Percentiles rank a stretch among this genome's conserved stretches.
These are phyloP conservation scores for Cyanoramphus novaezelandiae DNA, from an alignment of 2,113 vertebrate genomes.

Conservation along the genomic window DNA sequence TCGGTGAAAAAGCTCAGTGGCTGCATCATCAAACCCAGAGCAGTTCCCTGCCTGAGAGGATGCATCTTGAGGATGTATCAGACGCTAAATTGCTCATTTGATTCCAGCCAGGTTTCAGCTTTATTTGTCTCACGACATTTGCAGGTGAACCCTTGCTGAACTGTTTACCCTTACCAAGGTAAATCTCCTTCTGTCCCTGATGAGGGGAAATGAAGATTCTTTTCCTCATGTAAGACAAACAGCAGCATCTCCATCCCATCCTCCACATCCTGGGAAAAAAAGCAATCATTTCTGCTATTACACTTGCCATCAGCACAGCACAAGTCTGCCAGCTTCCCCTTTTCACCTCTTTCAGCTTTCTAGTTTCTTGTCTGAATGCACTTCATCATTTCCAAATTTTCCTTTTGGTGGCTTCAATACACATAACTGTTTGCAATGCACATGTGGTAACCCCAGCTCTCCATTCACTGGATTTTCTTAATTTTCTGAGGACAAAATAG, in stretches of 20 bases:
- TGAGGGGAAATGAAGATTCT: neutral
- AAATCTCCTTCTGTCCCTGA: neutral
- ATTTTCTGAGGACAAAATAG: slow-evolving; percentile 66
- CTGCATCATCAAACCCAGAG: neutral
- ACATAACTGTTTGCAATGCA: slow-evolving; percentile 59
- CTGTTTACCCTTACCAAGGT: neutral
- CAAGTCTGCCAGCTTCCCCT: neutral
- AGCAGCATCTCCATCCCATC: neutral
- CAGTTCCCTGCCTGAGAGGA: neutral
- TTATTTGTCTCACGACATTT: neutral
- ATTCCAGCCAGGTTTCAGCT: neutral
- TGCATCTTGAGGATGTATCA: neutral
- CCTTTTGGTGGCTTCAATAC: slow-evolving; percentile 48
- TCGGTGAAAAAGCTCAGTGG: neutral
- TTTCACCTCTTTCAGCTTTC: slow-evolving; percentile 60
- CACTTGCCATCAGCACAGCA: slow-evolving; percentile 7
- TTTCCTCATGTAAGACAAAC: neutral
- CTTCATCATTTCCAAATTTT: slow-evolving; percentile 72
- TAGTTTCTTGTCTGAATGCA: slow-evolving; percentile 63
- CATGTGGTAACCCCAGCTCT: slow-evolving; percentile 60
- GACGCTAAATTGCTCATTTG: neutral
- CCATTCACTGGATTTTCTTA: slow-evolving; percentile 59
- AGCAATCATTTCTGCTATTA: slow-evolving; percentile 39
- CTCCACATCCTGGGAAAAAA: neutral
- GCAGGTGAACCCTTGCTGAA: neutral